Conservation (phyloP, 2,888 invertebrate genomes). For the Frankliniella intonsa region DNA sequence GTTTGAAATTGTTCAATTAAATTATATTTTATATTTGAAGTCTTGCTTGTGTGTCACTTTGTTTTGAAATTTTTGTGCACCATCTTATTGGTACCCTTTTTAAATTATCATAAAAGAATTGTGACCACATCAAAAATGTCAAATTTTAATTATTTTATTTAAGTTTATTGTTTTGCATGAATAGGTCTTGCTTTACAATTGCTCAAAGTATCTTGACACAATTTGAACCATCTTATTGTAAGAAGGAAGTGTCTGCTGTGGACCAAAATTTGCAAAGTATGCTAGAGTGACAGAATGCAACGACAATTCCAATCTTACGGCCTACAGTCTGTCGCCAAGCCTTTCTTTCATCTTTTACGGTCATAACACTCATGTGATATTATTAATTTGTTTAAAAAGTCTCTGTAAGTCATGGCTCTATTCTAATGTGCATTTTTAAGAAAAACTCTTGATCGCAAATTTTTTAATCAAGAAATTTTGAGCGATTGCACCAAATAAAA, state of each 20-base stretch:
- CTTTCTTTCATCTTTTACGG: neutral
- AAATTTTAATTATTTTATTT: neutral
- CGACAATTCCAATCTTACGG: too few relatives aligned
- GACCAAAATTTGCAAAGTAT: neutral
- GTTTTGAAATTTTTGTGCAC: neutral
- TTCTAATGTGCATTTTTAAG: too few relatives aligned
- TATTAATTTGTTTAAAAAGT: too few relatives aligned
- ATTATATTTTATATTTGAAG: neutral
- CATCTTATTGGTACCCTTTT: neutral
- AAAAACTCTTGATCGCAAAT: too few relatives aligned
- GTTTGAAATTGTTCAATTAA: neutral
- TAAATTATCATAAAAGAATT: neutral
- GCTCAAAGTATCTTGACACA: neutral
- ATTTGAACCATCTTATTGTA: neutral
- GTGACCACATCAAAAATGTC: neutral
- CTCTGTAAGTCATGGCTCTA: too few relatives aligned
- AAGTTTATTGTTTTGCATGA: neutral
- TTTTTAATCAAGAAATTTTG: too few relatives aligned
- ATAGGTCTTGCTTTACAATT: neutral
- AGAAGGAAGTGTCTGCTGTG: neutral
- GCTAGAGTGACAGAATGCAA: neutral
- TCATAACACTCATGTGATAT: neutral
- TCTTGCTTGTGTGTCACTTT: slow-evolving; percentile 5
- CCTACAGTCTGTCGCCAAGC: too few relatives aligned
- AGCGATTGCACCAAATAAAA: too few relatives aligned